Base-by-base conservation (phyloP, 2,797 vertebrate genomes). In the Poecile montanus region DNA sequence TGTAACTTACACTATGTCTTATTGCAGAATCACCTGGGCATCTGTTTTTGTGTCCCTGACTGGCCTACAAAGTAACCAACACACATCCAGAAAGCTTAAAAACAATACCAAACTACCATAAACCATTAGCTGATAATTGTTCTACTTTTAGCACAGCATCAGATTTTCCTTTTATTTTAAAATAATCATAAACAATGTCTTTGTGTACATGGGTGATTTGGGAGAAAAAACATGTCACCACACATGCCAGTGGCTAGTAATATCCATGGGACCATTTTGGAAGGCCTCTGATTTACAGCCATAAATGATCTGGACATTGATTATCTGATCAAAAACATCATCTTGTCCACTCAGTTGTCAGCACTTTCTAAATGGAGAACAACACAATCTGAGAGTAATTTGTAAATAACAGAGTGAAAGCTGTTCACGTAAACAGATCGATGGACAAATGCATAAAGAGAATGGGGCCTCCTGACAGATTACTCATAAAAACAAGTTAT, bases 381-480 rank as follows among this genome's bases (percentile, higher is more conserved):
- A 91, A 36, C 34, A 34, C 14, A 78, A 42, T 71, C 58, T 78
- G 61, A 88, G 47, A 84, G 79, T 53, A 88, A 94, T 88, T 81
- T 84, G 79, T 75, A 91, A 95, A 81, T 66, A 93, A 81, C 11
- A 66, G 73, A 60, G 68, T 0, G 0, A 94, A 92, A 91, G 66
- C 54, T 84, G 66, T 88, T 88, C 79, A 88, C 0, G 0, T 68
- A 89, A 95, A 86, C 62, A 86, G 89, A 94, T 94, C 60, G 0
- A 94, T 89, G 66, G 56, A 84, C 62, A 95, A 90, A 91, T 14
- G 27, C 87, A 67, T 25, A 76, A 71, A 91, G 73, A 75, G 76
- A 93, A 76, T 22, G 62, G 26, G 27, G 17, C 32, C 56, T 89
- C 78, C 50, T 89, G 79, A 78, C 51, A 95, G 70, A 86, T 88